A percentile compares a stretch with the other conserved stretches of the same genome.
Evolutionary conservation across 2,888 invertebrate species (phyloP).

Genomic region (Malthinus seriepunctatus): DNA sequence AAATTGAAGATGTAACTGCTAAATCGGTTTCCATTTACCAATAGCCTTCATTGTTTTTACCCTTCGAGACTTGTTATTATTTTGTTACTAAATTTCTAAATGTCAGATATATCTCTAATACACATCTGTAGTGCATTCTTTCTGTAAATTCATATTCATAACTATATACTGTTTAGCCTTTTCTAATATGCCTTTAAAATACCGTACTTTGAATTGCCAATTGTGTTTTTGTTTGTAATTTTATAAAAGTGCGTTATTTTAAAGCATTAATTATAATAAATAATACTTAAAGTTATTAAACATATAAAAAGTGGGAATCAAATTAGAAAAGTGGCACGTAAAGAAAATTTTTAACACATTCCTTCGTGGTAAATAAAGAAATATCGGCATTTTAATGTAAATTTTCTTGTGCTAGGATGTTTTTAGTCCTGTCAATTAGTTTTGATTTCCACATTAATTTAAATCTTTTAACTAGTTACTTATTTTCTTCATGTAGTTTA

Average conservation of each 20-base stretch:
- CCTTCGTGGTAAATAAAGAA: constrained; percentile 22
- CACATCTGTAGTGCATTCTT: constrained; percentile 24
- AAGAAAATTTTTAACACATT: constrained; percentile 26
- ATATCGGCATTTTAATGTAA: constrained; percentile 13
- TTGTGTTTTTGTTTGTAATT: constrained; percentile 12
- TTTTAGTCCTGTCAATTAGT: constrained; percentile 27
- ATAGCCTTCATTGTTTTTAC: too few species aligned
- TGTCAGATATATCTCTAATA: constrained; percentile 23
- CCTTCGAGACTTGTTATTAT: neutral
- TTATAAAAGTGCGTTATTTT: constrained; percentile 17
- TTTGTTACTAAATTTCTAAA: constrained; percentile 18
- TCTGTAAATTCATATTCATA: constrained; percentile 23
- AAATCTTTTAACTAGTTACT: constrained; percentile 27
- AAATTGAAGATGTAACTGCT: constrained; percentile 14
- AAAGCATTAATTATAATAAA: constrained; percentile 17
- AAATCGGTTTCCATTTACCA: neutral
- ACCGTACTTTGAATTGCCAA: constrained; percentile 9
- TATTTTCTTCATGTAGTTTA: constrained; percentile 29
- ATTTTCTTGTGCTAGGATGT: constrained; percentile 14
- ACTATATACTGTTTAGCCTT: constrained; percentile 26
- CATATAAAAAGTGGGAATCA: constrained; percentile 27
- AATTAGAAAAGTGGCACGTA: constrained; percentile 23
- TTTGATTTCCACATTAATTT: constrained; percentile 30
- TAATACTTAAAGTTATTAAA: constrained; percentile 24
- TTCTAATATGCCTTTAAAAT: constrained; percentile 24